phyloP scores from a whole-genome alignment of 1,140 invertebrate species.

The Drosophila setifemur region DNA sequence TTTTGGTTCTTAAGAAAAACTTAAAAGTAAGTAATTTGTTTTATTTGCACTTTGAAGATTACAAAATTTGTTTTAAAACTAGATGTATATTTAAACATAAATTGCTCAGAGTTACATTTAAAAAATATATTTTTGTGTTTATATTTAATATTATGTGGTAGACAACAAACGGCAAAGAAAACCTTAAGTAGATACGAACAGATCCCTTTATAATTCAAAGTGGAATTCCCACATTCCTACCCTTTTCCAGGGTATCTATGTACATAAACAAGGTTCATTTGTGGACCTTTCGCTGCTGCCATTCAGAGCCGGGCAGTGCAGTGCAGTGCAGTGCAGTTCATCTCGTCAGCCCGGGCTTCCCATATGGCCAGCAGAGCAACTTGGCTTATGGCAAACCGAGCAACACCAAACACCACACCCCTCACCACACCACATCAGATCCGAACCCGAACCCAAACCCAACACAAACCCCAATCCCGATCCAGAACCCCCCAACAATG shows the following conservation, averaged over 20 bases:
- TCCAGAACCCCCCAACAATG: slow-evolving; percentile 44
- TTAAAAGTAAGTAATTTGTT: too few species aligned
- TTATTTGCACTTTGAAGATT: too few species aligned
- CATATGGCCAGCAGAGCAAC: slow-evolving; percentile 25
- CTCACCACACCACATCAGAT: slow-evolving; percentile 3
- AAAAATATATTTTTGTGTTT: too few species aligned
- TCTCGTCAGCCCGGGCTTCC: slow-evolving; percentile 4
- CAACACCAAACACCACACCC: slow-evolving; percentile 11
- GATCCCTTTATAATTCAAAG: not conserved
- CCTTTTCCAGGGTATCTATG: not conserved
- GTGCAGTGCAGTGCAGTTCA: slow-evolving; percentile 19
- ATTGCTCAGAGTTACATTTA: too few species aligned
- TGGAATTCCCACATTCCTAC: too few species aligned
- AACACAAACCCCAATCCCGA: not conserved
- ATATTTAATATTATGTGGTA: too few species aligned
- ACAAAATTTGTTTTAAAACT: too few species aligned
- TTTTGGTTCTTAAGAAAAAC: too few species aligned
- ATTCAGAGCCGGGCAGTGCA: not conserved
- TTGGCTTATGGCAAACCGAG: slow-evolving; percentile 57
- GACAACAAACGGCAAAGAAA: too few species aligned
- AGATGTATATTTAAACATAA: too few species aligned
- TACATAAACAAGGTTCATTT: slow-evolving; percentile 15
- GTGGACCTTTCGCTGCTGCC: not conserved
- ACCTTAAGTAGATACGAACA: too few species aligned
- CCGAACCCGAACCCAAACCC: not conserved